These are phyloP conservation scores for Colletes collaris DNA, from an alignment of 2,888 invertebrate genomes.

Conservation along the genomic window DNA sequence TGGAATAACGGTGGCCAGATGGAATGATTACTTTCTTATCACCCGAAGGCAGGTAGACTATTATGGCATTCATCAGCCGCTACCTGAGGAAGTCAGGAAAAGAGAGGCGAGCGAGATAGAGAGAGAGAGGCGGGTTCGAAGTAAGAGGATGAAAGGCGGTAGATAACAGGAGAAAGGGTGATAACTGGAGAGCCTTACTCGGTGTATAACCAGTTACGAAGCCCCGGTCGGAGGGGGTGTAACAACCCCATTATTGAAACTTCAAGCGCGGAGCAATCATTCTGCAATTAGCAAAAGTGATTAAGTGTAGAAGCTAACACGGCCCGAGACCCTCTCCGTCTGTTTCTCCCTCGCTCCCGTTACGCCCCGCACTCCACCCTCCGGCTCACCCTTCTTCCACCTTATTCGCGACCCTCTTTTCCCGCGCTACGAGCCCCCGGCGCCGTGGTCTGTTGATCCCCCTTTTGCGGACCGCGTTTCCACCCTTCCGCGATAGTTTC, in stretches of 20 bases:
- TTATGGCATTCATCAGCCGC: conserved; percentile 73
- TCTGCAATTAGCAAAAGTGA: conserved; percentile 81
- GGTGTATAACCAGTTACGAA: conserved; percentile 63
- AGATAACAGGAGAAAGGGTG: conserved; percentile 57
- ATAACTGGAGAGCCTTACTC: conserved; percentile 51
- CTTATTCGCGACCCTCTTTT: neutral
- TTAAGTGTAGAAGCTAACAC: conserved; percentile 76
- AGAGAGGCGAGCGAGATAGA: neutral
- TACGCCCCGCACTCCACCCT: neutral
- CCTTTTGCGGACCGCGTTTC: conserved; percentile 8
- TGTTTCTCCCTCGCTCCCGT: neutral
- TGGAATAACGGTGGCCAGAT: conserved; percentile 73
- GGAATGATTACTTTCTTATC: conserved; percentile 78
- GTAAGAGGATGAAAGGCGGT: conserved; percentile 28
- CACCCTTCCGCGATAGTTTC: conserved; percentile 8
- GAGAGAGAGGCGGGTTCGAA: conserved; percentile 7
- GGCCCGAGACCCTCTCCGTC: conserved; percentile 12
- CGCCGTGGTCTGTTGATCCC: conserved; percentile 28
- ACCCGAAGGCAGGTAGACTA: conserved; percentile 68
- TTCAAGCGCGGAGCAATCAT: conserved; percentile 79
- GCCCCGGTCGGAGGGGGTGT: conserved; percentile 58
- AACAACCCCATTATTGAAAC: conserved; percentile 81
- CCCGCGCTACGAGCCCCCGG: neutral
- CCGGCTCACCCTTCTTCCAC: neutral
- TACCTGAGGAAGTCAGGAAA: conserved; percentile 48